These are phyloP conservation scores for Drosophila algonquin DNA, from an alignment of 2,888 invertebrate species.

Conservation along the genomic window DNA sequence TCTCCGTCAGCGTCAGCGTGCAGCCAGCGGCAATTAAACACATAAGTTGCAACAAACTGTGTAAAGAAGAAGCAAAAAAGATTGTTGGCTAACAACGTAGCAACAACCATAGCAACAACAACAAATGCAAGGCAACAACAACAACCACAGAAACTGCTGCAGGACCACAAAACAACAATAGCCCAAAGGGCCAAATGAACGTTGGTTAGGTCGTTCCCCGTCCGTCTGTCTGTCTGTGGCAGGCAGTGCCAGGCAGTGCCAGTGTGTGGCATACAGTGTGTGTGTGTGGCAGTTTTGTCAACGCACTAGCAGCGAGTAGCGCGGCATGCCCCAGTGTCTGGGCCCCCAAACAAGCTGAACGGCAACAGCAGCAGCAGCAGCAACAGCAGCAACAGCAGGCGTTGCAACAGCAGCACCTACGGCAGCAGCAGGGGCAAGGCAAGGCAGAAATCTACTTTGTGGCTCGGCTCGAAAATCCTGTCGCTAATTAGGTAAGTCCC, in stretches of 20 bases:
- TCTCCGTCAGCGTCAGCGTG: neutral
- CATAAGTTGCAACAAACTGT: conserved; percentile 63
- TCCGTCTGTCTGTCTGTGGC: conserved; percentile 23
- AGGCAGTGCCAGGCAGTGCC: neutral
- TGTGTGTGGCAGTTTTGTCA: conserved; percentile 24
- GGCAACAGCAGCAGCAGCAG: neutral
- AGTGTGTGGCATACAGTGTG: conserved; percentile 33
- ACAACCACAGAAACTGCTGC: neutral
- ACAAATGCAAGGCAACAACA: conserved; percentile 7
- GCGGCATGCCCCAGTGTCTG: conserved; percentile 14
- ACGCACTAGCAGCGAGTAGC: neutral
- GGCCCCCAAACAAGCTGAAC: conserved; percentile 4
- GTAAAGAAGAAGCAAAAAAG: conserved; percentile 38
- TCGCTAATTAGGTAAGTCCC: conserved; percentile 67
- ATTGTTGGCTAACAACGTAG: conserved; percentile 45
- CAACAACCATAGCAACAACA: conserved; percentile 14
- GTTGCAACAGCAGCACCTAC: neutral
- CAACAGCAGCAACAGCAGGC: conserved; percentile 8
- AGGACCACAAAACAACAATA: conserved; percentile 32
- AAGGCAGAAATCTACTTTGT: conserved; percentile 18
- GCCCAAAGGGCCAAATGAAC: conserved; percentile 39
- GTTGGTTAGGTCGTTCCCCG: conserved; percentile 14
- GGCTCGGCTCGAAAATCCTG: conserved; percentile 62
- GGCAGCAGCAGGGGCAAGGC: neutral
- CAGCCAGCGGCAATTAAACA: conserved; percentile 53